These are phyloP conservation scores for Channa striata DNA, from an alignment of 2,797 vertebrate species.

Conservation along the genomic window DNA sequence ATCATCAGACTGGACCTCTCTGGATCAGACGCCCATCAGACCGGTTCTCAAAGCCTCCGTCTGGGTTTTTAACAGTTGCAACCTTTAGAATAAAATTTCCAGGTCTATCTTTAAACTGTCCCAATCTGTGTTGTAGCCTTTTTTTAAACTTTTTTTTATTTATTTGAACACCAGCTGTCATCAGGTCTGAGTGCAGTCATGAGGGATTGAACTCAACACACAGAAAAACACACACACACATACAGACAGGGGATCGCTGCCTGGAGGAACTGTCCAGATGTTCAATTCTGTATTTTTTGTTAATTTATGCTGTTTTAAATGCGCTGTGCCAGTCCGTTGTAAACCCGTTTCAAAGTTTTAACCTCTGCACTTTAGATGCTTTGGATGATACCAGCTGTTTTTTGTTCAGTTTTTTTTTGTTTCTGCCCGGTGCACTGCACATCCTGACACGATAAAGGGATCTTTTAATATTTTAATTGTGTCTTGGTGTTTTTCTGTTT, in stretches of 20 bases:
- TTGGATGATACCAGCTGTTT: slow-evolving; percentile 43
- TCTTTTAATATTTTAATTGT: slow-evolving; percentile 51
- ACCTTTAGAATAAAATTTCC: slow-evolving; percentile 24
- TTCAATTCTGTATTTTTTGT: slow-evolving; percentile 44
- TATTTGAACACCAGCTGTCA: slow-evolving; percentile 34
- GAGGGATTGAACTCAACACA: slow-evolving; percentile 13
- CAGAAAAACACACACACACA: slow-evolving; percentile 5
- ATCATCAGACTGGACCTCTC: slow-evolving; percentile 24
- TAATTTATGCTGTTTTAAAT: slow-evolving; percentile 60
- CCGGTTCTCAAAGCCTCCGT: slow-evolving; percentile 37
- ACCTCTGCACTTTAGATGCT: slow-evolving; percentile 61
- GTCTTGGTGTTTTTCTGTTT: slow-evolving; percentile 30
- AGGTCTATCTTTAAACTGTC: slow-evolving; percentile 8
- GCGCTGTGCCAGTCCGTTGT: slow-evolving; percentile 57
- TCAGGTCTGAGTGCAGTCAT: slow-evolving; percentile 35
- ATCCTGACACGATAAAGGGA: slow-evolving; percentile 67
- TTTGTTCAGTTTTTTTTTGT: slow-evolving; percentile 46
- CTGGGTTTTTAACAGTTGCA: slow-evolving; percentile 54
- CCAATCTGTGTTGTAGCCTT: slow-evolving; percentile 25
- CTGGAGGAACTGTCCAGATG: slow-evolving; percentile 22
- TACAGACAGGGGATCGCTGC: slow-evolving; percentile 11
- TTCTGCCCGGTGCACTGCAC: slow-evolving; percentile 43
- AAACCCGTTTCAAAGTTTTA: slow-evolving; percentile 43
- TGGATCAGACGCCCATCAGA: slow-evolving; percentile 39
- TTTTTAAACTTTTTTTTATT: too few relatives aligned